Conservation (phyloP, 2,888 invertebrate species). For the Diaprepes abbreviatus region DNA sequence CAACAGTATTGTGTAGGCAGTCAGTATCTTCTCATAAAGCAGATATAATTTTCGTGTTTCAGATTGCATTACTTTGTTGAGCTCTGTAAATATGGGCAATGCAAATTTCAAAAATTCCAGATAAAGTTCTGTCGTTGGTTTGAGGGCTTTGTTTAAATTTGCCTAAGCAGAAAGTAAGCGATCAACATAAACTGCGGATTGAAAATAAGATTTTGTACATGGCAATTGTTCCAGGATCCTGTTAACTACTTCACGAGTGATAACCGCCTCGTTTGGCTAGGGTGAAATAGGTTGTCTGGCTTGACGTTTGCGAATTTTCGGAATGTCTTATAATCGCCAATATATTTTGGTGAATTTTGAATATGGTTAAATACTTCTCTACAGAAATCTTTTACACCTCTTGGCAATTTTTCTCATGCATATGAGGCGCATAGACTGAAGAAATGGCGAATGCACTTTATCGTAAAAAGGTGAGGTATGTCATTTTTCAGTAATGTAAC, state of each 20-base stretch:
- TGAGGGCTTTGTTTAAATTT: too few species aligned
- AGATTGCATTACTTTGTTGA: too few species aligned
- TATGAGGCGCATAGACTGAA: conserved; percentile 56
- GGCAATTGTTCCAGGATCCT: not conserved
- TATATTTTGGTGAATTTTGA: not conserved
- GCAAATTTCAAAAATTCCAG: too few species aligned
- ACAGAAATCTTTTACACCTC: conserved; percentile 48
- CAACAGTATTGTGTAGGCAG: too few species aligned
- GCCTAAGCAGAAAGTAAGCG: not conserved
- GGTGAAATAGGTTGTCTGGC: not conserved
- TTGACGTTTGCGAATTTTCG: not conserved
- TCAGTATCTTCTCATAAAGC: too few species aligned
- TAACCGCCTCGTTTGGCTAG: not conserved
- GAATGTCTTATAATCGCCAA: not conserved
- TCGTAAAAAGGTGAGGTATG: conserved; percentile 48
- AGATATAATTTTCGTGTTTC: too few species aligned
- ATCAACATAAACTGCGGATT: not conserved
- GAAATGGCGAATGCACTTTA: conserved; percentile 57
- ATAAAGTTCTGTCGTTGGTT: too few species aligned
- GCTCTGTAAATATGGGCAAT: too few species aligned
- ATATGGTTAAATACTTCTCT: conserved; percentile 5
- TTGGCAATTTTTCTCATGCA: conserved; percentile 55
- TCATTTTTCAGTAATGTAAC: conserved; percentile 40
- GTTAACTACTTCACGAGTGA: not conserved
- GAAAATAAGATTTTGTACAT: not conserved